Evolutionary conservation across 2,888 invertebrate genomes (phyloP), one percentile per base, ranked within the genome.

Genomic region (Hedya salicella): DNA sequence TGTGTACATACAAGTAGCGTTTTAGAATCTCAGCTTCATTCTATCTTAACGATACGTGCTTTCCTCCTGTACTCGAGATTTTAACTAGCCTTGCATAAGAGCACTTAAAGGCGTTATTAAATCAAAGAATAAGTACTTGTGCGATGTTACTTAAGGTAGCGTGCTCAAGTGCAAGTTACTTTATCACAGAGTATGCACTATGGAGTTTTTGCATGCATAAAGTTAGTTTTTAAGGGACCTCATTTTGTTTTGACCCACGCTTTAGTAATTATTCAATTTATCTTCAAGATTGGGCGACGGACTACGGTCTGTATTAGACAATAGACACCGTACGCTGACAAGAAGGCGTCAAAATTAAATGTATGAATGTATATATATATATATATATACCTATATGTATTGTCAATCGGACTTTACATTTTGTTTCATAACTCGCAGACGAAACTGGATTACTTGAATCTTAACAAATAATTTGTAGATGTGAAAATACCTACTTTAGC

Each of bases 111-210:
- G 40, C 40, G 48, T 61, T 70, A 70, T 71, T 70, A 71, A 73
- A 72, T 73, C 71, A 68, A 69, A 73, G 69, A 68, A 69, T 67
- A 68, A 65, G 67, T 67, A 66, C 69, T 64, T 57, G 49, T 59
- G 71, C 68, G 30, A 66, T 71, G 68, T 71, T 52, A 67, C 71
- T 70, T 65, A 46, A 53, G 62, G 19, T 44, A 70, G 59, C 84
- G 83, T 85, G 85, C 81, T 80, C 74, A 82, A 85, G 84, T 81
- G 75, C 64, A 70, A 77, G 75, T 78, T 78, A 79, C 78, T 76
- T 78, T 81, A 79, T 81, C 79, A 73, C 67, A 49, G 70, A 70
- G 73, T 67, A 67, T 69, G 68, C 67, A 64, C 53, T 57, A 21
- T 63, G 69, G 57, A 59, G 17, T 53, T 30, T 48, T 39, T 40